Conservation (phyloP, 2,113 vertebrate genomes). For the Upupa epops region DNA sequence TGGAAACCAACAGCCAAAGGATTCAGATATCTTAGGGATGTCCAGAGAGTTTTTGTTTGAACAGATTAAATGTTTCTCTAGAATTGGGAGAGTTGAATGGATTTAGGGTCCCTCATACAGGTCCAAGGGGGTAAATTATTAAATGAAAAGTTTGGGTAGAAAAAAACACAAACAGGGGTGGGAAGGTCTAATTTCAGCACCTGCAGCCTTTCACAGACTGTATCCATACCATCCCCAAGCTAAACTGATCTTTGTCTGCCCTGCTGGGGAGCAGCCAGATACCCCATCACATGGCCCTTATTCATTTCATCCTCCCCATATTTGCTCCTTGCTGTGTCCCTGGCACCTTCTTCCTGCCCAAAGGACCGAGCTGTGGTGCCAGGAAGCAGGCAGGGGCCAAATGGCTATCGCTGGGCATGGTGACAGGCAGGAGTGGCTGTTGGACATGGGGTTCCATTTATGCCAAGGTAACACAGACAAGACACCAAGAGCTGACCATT, state of each 20-base stretch:
- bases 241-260: neutral
- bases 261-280: neutral
- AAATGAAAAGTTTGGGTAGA: neutral
- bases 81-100: neutral
- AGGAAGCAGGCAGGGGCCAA: neutral
- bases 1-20: neutral
- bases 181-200: neutral
- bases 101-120: neutral
- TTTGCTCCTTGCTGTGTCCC: neutral
- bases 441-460: neutral
- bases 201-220: neutral
- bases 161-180: neutral
- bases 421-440: too few relatives aligned
- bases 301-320: neutral
- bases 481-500: accelerated
- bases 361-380: neutral
- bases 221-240: neutral
- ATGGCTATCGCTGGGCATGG: neutral
- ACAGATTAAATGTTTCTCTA: neutral
- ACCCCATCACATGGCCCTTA: too few relatives aligned
- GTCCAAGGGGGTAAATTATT: neutral
- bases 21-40: neutral
- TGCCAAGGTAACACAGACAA: neutral
- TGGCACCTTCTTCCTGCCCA: neutral
- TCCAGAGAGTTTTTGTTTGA: neutral